Percentiles rank a stretch among this genome's conserved stretches.
Evolutionary conservation across 2,888 invertebrate genomes (phyloP).

Genomic region (Chelonus formosanus): DNA sequence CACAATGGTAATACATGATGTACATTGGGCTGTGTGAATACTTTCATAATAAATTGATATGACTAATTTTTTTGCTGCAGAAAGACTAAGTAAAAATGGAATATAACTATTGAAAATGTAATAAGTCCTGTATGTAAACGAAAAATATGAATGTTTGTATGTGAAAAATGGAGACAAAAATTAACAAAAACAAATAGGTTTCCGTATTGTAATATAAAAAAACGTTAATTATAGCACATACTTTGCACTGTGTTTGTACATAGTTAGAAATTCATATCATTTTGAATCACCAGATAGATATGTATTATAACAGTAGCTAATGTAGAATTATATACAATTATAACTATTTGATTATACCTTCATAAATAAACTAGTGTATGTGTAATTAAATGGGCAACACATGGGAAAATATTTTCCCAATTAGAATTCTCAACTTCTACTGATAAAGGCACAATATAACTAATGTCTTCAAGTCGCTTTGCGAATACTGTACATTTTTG

Average conservation of each 20-base stretch:
- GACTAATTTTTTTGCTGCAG: not conserved
- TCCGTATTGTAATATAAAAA: constrained; percentile 57
- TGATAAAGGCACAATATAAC: constrained; percentile 76
- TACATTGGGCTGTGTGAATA: constrained; percentile 42
- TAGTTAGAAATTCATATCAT: constrained; percentile 63
- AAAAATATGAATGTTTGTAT: constrained; percentile 62
- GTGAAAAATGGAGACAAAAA: constrained; percentile 47
- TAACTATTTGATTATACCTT: constrained; percentile 62
- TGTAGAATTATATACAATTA: constrained; percentile 64
- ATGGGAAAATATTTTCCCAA: constrained; percentile 93
- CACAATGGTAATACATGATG: no score
- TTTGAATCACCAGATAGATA: constrained; percentile 62
- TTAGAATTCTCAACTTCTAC: constrained; percentile 74
- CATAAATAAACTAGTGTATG: constrained; percentile 80
- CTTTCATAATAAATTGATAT: constrained; percentile 38
- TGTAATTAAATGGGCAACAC: constrained; percentile 85
- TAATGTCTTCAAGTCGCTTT: constrained; percentile 78
- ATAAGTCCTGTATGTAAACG: constrained; percentile 50
- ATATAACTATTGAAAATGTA: constrained; percentile 43
- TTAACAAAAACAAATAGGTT: constrained; percentile 29
- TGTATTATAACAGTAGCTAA: constrained; percentile 63
- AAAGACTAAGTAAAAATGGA: constrained; percentile 34
- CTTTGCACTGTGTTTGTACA: constrained; percentile 63
- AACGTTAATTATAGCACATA: constrained; percentile 63
- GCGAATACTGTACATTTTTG: constrained; percentile 81